These are phyloP conservation scores for Monochamus alternatus DNA, from an alignment of 2,888 invertebrate species.

Conservation along the genomic window DNA sequence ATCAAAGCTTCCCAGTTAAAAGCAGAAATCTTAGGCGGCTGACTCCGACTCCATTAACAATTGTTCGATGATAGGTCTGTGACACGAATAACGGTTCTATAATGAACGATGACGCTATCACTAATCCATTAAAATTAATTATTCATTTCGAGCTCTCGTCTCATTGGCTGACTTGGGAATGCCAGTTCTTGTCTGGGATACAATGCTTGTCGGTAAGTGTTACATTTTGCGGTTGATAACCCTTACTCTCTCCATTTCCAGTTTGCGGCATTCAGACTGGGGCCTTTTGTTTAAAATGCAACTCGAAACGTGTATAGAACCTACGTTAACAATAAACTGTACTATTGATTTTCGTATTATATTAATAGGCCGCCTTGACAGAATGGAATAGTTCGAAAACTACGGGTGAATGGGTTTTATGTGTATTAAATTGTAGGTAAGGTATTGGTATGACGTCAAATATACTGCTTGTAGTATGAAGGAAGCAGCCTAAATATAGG, in stretches of 20 bases:
- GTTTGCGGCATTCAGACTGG: background rate
- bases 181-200: slow-evolving; percentile 21
- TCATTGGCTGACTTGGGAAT: slow-evolving; percentile 34
- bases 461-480: no score
- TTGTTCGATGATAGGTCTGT: slow-evolving; percentile 22
- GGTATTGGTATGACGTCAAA: no score
- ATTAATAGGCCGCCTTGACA: background rate
- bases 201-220: slow-evolving; percentile 29
- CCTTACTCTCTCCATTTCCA: slow-evolving; percentile 16
- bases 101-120: slow-evolving; percentile 26
- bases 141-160: slow-evolving; percentile 12
- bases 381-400: background rate
- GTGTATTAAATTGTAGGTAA: background rate
- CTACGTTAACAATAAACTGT: slow-evolving; percentile 6
- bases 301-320: slow-evolving; percentile 3
- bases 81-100: slow-evolving; percentile 13
- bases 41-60: slow-evolving; percentile 17
- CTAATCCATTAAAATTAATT: slow-evolving; percentile 32
- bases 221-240: slow-evolving; percentile 31
- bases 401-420: background rate
- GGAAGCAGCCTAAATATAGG: no score
- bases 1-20: slow-evolving; percentile 2
- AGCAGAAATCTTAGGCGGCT: slow-evolving; percentile 12
- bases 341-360: slow-evolving; percentile 3
- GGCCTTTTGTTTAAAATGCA: slow-evolving; percentile 14